Conservation (phyloP, 2,113 vertebrate genomes). For the Coptodon bakossiorum region DNA sequence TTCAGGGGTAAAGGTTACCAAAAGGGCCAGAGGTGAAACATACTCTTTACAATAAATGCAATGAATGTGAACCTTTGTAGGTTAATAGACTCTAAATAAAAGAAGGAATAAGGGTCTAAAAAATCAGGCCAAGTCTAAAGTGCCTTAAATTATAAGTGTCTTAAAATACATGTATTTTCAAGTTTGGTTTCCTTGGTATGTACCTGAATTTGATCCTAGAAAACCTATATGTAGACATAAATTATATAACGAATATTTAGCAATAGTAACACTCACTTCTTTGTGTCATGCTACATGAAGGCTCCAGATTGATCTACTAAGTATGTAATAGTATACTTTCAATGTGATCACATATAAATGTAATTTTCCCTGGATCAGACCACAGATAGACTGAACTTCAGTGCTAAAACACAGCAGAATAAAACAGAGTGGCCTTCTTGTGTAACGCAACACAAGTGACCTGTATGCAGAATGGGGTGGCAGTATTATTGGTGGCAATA, state of each 20-base stretch:
- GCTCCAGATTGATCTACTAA: not conserved
- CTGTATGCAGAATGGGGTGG: not conserved
- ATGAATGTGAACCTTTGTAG: not conserved
- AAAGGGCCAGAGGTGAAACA: not conserved
- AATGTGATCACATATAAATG: not conserved
- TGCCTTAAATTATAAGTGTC: not conserved
- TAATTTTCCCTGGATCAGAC: not conserved
- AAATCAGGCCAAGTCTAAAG: not conserved
- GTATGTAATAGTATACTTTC: not conserved
- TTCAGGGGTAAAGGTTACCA: not conserved
- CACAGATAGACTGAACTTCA: not conserved
- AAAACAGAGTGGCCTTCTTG: not conserved
- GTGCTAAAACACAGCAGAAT: not conserved
- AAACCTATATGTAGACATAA: not conserved
- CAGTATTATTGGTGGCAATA: constrained; percentile 40
- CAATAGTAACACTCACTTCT: not conserved
- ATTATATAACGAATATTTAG: not conserved
- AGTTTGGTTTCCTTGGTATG: not conserved
- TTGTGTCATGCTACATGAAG: not conserved
- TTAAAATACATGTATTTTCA: not conserved
- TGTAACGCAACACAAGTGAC: not conserved
- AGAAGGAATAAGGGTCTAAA: not conserved
- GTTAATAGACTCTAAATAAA: not conserved
- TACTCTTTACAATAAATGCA: not conserved
- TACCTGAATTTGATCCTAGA: not conserved